Evolutionary conservation across 2,113 vertebrate species (phyloP).

Genomic region (Callospermophilus lateralis): DNA sequence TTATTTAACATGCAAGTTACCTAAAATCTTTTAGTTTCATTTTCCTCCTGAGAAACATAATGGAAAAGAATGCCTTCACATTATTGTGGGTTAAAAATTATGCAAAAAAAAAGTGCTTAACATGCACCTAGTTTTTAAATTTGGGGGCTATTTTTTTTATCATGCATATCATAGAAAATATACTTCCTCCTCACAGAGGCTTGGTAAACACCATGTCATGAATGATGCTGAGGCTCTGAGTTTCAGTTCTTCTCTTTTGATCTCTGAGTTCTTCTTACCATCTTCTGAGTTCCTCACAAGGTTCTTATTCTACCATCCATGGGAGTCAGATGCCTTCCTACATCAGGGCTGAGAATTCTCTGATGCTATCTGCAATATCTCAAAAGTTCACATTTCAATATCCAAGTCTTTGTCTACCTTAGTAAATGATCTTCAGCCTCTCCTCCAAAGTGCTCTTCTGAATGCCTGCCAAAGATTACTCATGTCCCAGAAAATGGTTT

Average conservation of each 20-base stretch:
- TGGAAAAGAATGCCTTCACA: neutral
- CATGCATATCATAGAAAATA: neutral
- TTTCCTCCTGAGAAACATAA: conserved; percentile 12
- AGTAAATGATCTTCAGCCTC: conserved; percentile 67
- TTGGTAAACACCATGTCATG: neutral
- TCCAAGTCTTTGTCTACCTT: conserved; percentile 48
- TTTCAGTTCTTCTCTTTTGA: neutral
- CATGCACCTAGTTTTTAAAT: neutral
- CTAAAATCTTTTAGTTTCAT: conserved; percentile 29
- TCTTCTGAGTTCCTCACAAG: neutral
- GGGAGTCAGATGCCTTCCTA: neutral
- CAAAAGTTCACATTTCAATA: conserved; percentile 64
- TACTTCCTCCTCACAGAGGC: neutral
- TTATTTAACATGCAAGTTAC: neutral
- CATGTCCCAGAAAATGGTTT: conserved; percentile 48
- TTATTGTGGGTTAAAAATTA: neutral
- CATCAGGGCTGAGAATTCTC: neutral
- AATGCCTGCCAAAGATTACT: conserved; percentile 71
- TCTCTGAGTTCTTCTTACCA: neutral
- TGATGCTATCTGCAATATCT: conserved; percentile 54
- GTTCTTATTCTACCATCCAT: neutral
- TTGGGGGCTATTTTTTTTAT: neutral
- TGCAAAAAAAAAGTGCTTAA: neutral
- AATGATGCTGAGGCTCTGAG: neutral
- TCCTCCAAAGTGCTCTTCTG: conserved; percentile 76